Conservation (phyloP, 2,797 vertebrate species). For the Oceanodroma leucorhoa region DNA sequence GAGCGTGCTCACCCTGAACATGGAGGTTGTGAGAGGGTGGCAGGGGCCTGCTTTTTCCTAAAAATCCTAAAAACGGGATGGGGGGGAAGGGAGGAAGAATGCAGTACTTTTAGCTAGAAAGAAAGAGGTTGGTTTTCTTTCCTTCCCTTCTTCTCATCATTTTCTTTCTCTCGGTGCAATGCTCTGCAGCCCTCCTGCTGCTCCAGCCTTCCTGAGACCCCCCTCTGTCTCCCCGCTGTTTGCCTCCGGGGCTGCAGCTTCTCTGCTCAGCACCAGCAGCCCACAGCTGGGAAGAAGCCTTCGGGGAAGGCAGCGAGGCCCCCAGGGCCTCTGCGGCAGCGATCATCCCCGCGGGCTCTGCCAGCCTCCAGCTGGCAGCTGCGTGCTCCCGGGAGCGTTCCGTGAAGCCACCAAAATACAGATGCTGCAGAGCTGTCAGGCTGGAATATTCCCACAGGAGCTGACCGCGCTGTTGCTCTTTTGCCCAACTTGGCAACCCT, state of each 20-base stretch:
- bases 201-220: neutral
- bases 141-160: neutral
- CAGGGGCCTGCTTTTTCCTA: neutral
- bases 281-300: neutral
- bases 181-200: neutral
- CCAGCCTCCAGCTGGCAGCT: slow-evolving; percentile 25
- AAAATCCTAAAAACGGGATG: neutral
- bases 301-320: neutral
- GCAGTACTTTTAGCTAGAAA: neutral
- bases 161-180: neutral
- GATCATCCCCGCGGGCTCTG: neutral
- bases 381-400: neutral
- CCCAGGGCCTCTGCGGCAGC: neutral
- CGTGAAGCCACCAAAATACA: neutral
- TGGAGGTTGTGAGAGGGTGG: neutral
- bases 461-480: neutral
- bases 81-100: neutral
- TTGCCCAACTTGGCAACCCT: neutral
- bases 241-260: neutral
- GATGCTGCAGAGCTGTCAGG: neutral
- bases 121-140: rapidly evolving
- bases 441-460: neutral
- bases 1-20: neutral
- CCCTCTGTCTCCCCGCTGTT: neutral
- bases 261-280: neutral